phyloP scores from a whole-genome alignment of 30 jellyfish, hydroid and myxozoan genomes.

The Hydractinia symbiolongicarpus region DNA sequence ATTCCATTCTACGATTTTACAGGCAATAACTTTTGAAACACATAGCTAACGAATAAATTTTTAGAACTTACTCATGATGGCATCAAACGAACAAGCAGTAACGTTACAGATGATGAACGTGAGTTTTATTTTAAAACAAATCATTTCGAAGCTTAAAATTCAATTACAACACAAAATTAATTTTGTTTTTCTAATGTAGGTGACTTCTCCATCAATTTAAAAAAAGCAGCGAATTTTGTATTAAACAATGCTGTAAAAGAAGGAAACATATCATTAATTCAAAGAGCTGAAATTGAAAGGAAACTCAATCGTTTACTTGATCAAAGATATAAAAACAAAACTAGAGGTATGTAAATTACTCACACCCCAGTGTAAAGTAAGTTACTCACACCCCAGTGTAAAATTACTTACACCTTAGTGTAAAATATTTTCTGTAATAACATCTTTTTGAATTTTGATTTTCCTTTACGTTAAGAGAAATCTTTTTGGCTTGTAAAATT shows the following conservation, averaged over 20 bases:
- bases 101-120: constrained; percentile 26
- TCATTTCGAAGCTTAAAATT: too few species aligned
- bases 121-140: not conserved
- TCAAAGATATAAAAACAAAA: constrained; percentile 44
- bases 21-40: too few species aligned
- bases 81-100: constrained; percentile 24
- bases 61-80: constrained; percentile 35
- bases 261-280: constrained; percentile 63
- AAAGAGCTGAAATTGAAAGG: constrained; percentile 50
- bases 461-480: too few species aligned
- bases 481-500: too few species aligned
- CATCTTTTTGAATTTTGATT: too few species aligned
- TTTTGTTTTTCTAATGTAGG: not conserved
- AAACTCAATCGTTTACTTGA: constrained; percentile 46
- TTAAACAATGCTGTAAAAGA: constrained; percentile 53
- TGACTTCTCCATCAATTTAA: constrained; percentile 42
- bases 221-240: constrained; percentile 68
- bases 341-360: constrained; percentile 13
- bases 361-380: too few species aligned
- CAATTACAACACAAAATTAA: too few species aligned
- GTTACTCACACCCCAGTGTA: too few species aligned
- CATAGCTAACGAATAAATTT: too few species aligned
- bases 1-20: too few species aligned
- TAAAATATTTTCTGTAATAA: too few species aligned
- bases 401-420: too few species aligned